These are phyloP conservation scores for Tichodroma muraria DNA, from an alignment of 2,113 vertebrate genomes.

Conservation along the genomic window DNA sequence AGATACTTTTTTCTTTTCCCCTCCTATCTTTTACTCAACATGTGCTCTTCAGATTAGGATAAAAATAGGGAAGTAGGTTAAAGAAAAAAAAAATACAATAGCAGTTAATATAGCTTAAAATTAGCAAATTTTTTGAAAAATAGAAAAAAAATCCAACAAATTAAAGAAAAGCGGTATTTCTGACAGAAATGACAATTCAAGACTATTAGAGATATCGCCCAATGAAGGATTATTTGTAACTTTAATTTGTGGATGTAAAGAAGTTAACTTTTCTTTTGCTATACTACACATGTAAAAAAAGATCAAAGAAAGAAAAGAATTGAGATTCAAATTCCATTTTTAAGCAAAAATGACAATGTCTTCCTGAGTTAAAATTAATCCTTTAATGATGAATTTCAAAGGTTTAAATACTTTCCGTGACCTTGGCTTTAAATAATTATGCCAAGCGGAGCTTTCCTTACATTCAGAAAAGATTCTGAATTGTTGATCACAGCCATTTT, in stretches of 20 bases:
- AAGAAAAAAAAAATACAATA: background rate
- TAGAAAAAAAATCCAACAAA: background rate
- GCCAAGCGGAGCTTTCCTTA: slow-evolving; percentile 69
- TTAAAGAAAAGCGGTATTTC: background rate
- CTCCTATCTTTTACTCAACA: background rate
- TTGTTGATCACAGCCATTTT: slow-evolving; percentile 75
- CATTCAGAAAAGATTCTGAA: slow-evolving; percentile 74
- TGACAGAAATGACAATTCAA: slow-evolving; percentile 57
- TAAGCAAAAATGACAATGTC: slow-evolving; percentile 77
- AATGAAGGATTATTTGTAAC: slow-evolving; percentile 64
- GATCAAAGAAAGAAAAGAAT: slow-evolving; percentile 75
- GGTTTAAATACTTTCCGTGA: slow-evolving; percentile 76
- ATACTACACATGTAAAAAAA: slow-evolving; percentile 66
- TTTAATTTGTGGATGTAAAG: slow-evolving; percentile 65
- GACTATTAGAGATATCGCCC: slow-evolving; percentile 41
- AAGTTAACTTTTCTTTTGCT: slow-evolving; percentile 68
- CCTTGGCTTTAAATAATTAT: slow-evolving; percentile 78
- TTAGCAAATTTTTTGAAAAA: background rate
- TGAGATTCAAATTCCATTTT: slow-evolving; percentile 74
- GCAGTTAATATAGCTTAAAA: slow-evolving; percentile 33
- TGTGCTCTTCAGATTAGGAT: background rate
- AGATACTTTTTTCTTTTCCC: background rate
- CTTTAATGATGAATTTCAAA: slow-evolving; percentile 82
- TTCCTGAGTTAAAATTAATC: slow-evolving; percentile 80
- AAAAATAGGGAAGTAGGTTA: slow-evolving; percentile 22